A percentile compares a stretch with the other conserved stretches of the same genome.
phyloP scores from a whole-genome alignment of 2,888 invertebrate species.

The Minunthozetes semirufus region DNA sequence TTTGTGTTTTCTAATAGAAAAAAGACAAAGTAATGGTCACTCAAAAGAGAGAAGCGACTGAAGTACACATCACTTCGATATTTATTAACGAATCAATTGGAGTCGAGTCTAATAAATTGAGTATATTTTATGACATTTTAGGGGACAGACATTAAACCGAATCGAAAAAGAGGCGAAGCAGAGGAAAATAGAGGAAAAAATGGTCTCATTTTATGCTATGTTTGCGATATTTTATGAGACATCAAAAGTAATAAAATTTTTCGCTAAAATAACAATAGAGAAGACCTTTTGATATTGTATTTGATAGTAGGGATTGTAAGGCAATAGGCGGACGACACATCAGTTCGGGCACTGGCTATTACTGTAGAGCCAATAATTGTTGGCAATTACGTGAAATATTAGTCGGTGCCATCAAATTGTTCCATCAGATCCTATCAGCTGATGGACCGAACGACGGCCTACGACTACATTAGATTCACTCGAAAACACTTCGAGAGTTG shows the following conservation, averaged over 20 bases:
- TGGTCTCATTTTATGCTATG: not conserved
- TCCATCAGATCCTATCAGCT: conserved; percentile 9
- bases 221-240: conserved; percentile 22
- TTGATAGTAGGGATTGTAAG: not conserved
- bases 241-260: not conserved
- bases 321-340: not conserved
- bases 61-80: not conserved
- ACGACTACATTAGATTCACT: not conserved
- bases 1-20: too few species aligned
- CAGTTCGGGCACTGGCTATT: not conserved
- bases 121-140: conserved; percentile 4
- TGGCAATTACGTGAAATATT: conserved; percentile 21
- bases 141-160: not conserved
- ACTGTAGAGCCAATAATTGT: conserved; percentile 1
- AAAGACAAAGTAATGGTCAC: not conserved
- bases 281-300: too few species aligned
- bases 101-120: not conserved
- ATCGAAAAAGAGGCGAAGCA: not conserved
- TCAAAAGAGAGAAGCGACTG: not conserved
- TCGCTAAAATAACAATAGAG: not conserved
- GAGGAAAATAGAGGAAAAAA: too few species aligned
- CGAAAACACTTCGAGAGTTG: not conserved
- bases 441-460: not conserved
- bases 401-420: not conserved
- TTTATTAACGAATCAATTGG: not conserved